Evolutionary conservation across 2,797 vertebrate genomes (phyloP).

Genomic region (Oreortyx pictus): DNA sequence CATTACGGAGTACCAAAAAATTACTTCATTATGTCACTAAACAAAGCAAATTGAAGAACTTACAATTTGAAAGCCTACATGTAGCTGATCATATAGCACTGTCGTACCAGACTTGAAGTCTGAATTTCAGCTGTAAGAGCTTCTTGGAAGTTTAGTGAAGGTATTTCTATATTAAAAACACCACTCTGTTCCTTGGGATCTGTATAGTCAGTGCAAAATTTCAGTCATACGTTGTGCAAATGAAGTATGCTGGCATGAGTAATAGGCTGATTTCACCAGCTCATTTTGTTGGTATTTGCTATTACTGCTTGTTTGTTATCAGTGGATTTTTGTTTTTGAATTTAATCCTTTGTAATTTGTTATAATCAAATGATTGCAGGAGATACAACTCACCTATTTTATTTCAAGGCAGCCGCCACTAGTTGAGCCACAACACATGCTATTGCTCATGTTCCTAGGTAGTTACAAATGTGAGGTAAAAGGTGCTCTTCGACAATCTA

Average conservation of each 20-base stretch:
- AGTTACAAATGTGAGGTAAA: not conserved
- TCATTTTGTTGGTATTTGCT: not conserved
- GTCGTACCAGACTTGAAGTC: not conserved
- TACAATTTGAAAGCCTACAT: not conserved
- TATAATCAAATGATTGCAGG: not conserved
- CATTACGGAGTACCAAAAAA: not conserved
- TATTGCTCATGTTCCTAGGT: not conserved
- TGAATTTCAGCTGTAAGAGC: not conserved
- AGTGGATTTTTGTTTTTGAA: not conserved
- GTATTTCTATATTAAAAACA: slow-evolving; percentile 16
- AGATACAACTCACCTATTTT: not conserved
- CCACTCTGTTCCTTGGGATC: not conserved
- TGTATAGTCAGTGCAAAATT: not conserved
- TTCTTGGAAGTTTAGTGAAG: not conserved
- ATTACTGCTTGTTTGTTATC: not conserved
- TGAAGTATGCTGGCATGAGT: not conserved
- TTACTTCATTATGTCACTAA: not conserved
- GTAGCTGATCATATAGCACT: not conserved
- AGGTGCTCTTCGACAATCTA: not conserved
- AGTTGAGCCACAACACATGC: not conserved
- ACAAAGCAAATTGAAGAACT: not conserved
- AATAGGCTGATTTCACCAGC: not conserved
- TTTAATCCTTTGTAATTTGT: not conserved
- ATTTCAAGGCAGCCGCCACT: not conserved
- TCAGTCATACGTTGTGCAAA: not conserved